Conservation (phyloP, 2,797 vertebrate genomes). For the Eremophila alpestris region DNA sequence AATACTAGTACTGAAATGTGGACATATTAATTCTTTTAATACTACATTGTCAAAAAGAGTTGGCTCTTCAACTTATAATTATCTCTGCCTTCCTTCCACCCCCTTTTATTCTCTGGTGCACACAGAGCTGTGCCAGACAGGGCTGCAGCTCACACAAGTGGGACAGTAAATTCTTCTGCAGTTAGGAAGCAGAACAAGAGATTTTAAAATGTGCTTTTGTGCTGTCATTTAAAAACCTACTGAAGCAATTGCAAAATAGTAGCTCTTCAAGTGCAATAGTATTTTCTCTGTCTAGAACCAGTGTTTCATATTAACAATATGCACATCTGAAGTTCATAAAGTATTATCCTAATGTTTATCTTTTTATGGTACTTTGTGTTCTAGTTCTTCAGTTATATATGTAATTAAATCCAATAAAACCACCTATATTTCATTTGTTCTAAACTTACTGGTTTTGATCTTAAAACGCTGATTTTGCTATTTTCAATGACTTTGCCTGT, state of each 20-base stretch:
- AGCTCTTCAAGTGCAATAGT: background rate
- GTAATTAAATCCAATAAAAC: constrained; percentile 54
- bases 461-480: background rate
- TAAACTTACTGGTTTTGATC: background rate
- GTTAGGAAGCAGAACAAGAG: background rate
- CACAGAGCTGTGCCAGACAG: background rate
- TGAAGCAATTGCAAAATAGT: background rate
- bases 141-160: background rate
- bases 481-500: constrained; percentile 6
- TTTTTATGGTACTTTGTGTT: constrained; percentile 46
- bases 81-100: background rate
- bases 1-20: constrained; percentile 5
- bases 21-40: constrained; percentile 14
- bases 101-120: background rate
- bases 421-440: constrained; percentile 20
- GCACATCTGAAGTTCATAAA: constrained; percentile 1
- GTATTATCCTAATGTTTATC: background rate
- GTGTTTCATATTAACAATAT: background rate
- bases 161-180: background rate
- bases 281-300: background rate
- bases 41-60: background rate
- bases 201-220: constrained; percentile 17
- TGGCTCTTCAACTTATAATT: background rate
- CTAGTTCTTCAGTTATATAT: constrained; percentile 30
- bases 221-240: background rate